Percentiles rank a stretch among this genome's conserved stretches.
Evolutionary conservation across 2,888 invertebrate genomes (phyloP).

Genomic region (Eueremaeus valkanovi): DNA sequence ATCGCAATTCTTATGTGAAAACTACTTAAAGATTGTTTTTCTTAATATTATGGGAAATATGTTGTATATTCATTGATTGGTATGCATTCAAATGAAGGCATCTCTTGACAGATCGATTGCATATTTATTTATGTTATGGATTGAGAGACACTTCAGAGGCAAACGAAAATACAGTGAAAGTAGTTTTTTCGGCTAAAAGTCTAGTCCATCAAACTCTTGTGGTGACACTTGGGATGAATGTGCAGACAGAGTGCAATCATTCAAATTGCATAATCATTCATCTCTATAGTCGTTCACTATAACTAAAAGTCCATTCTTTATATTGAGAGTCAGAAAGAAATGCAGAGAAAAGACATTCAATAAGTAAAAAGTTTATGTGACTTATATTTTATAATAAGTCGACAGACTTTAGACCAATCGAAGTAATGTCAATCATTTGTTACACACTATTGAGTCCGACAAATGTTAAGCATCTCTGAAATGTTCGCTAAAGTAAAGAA

Average conservation of each 20-base stretch:
- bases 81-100: too few species aligned
- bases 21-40: too few species aligned
- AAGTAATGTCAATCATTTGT: conserved; percentile 34
- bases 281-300: background rate
- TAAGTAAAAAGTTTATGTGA: conserved; percentile 7
- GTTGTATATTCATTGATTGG: too few species aligned
- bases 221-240: conserved; percentile 25
- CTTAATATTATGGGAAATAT: too few species aligned
- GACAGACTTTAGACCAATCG: conserved; percentile 20
- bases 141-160: too few species aligned
- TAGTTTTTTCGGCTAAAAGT: background rate
- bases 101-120: background rate
- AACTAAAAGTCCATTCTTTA: background rate
- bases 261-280: conserved; percentile 17
- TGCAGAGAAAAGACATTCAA: background rate
- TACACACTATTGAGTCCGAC: conserved; percentile 32
- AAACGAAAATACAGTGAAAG: background rate
- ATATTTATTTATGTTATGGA: background rate
- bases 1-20: too few species aligned
- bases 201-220: background rate
- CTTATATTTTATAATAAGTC: conserved; percentile 28
- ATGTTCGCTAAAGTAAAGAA: background rate
- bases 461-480: conserved; percentile 10
- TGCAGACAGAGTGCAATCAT: background rate
- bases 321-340: background rate